Evolutionary conservation across 2,113 vertebrate species (phyloP), one percentile per base, ranked within the genome.

Genomic region (Epinephelus fuscoguttatus): DNA sequence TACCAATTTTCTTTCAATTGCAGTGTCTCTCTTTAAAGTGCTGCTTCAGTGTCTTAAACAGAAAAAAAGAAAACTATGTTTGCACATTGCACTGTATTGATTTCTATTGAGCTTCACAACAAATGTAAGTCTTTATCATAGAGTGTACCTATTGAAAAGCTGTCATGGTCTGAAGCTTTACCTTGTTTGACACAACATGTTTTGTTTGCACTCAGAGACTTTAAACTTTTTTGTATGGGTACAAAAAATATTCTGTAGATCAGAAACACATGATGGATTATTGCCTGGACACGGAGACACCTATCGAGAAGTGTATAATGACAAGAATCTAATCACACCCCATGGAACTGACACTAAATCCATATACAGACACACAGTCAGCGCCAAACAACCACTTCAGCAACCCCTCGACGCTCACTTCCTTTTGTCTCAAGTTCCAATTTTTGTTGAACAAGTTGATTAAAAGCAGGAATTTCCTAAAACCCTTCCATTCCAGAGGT

Each of bases 401-500:
- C 60, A 78, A 50, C 30, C 40, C 1, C 1, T 25, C 23, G 59
- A 70, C 53, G n/a, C 55, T 64, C 56, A 30, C 25, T 78, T 67
- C 33, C 19, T 42, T 82, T 78, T 75, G n/a, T 47, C 27, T 66
- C 18, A 19, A 4, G 4, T 70, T 40, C 6, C 6, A 13, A 70
- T 83, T 61, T 60, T 33, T 40, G 7, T 67, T 60, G 61, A 76
- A 78, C 79, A 52, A 40, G 33, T 78, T 30, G 21, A 79, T 76
- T 80, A 81, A 84, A 80, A 79, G 73, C 19, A 37, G 8, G 23
- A 52, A 78, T 85, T 84, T 85, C 79, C 75, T 64, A 30, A 90
- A 90, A 90, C 33, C 64, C 56, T 67, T 57, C 30, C 12, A 71
- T 85, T 90, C 71, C 81, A 81, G 56, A 70, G 73, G 66, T 72